Evolutionary conservation across 2,113 vertebrate species (phyloP), one percentile per base, ranked within the genome.

Genomic region (Eulacestoma nigropectus): DNA sequence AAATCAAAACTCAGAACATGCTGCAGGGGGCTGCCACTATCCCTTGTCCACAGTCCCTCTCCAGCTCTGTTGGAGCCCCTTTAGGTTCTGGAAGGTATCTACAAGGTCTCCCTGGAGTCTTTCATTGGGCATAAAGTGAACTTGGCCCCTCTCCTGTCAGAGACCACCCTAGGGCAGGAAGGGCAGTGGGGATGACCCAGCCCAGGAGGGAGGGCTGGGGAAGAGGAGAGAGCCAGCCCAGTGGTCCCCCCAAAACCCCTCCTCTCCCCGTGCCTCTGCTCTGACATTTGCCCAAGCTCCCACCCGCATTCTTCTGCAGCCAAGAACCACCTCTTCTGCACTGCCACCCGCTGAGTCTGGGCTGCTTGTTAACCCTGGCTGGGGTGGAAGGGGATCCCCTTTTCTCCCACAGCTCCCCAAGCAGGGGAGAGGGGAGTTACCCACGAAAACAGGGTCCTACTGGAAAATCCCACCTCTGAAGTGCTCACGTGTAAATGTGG

Each of bases 101-200:
- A 3, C 9, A 32, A 23, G 27, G 15, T 23, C 22, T 37, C 32
- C 35, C 42, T 23, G 50, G 50, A 35, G 50, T 1, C 50, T 6
- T 42, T 15, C 21, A 11, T 32, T 10, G 60, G 27, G 18, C 6
- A 2, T 2, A 3, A 23, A 6, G 42, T 1, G 4, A 67, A 8
- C 4, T 3, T 4, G 50, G 8, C 10, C 20, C 7, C 32, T 1
- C 32, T 39, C 16, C 26, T 29, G 8, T 27, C 35, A 7, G 23
- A 37, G 29, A 11, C 8, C 19, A 4, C 1, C 32, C 50, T 50
- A 6, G 0, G 6, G 18, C 68, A 47, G 55, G 47, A n/a, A 44
- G 42, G 59, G 23, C 3, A 25, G 10, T n/a, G 83, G 73, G 62
- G 21, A 12, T 18, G 53, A 3, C 9, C 68, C 74, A 80, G 55